A percentile compares a stretch with the other conserved stretches of the same genome.
These are phyloP conservation scores for Megalurothrips usitatus DNA, from an alignment of 2,888 invertebrate genomes.

Conservation along the genomic window DNA sequence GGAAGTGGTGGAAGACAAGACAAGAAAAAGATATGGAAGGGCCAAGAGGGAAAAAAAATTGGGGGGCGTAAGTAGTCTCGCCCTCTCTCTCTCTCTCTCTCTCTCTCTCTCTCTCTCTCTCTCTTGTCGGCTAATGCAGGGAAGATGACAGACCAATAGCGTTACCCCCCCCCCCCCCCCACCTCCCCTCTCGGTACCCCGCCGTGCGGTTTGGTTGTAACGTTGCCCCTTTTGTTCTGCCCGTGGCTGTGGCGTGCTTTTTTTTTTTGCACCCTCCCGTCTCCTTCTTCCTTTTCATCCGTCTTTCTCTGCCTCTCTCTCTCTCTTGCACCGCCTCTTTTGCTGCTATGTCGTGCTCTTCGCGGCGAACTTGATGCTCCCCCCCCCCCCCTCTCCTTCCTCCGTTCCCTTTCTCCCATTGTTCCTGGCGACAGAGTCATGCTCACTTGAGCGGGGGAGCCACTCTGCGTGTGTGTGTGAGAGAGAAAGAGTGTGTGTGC, in stretches of 20 bases:
- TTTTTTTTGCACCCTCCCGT: background rate
- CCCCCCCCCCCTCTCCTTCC: background rate
- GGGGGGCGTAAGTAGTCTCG: background rate
- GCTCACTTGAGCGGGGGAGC: background rate
- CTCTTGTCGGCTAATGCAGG: background rate
- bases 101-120: background rate
- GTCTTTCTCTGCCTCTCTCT: background rate
- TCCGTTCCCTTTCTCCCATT: background rate
- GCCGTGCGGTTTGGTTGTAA: background rate
- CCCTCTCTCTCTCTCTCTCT: background rate
- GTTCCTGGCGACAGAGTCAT: background rate
- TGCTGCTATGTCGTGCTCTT: background rate
- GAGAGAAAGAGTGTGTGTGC: too few species aligned
- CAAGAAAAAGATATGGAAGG: background rate
- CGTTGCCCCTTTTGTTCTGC: background rate
- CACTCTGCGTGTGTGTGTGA: background rate
- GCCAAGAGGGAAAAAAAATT: background rate
- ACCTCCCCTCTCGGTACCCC: background rate
- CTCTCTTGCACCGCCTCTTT: background rate
- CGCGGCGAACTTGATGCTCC: background rate
- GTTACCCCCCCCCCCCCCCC: background rate
- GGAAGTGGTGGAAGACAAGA: background rate
- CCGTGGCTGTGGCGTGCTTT: background rate
- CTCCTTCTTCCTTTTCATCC: background rate
- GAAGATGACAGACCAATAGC: constrained; percentile 16